These are phyloP conservation scores for Equus przewalskii DNA, from an alignment of 2,113 vertebrate species.

Conservation along the genomic window DNA sequence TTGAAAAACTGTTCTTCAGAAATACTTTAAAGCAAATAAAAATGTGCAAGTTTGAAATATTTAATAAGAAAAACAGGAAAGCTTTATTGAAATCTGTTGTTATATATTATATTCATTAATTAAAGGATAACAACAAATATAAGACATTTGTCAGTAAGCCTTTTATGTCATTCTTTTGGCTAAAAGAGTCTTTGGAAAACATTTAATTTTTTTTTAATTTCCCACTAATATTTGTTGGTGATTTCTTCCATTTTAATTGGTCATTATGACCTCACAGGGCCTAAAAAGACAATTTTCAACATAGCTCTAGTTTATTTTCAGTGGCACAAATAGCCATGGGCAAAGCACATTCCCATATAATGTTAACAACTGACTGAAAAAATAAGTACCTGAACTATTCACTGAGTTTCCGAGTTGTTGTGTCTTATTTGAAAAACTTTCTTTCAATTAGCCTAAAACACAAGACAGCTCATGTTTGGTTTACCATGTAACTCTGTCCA, in stretches of 20 bases:
- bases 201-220: not conserved
- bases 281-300: constrained; percentile 27
- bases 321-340: not conserved
- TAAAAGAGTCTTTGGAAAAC: not conserved
- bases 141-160: not conserved
- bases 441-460: constrained; percentile 56
- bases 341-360: not conserved
- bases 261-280: not conserved
- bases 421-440: constrained; percentile 54
- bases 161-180: not conserved
- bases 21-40: constrained; percentile 42
- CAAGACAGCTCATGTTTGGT: constrained; percentile 39
- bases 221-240: not conserved
- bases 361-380: constrained; percentile 56
- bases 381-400: not conserved
- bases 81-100: not conserved
- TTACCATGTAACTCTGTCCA: constrained; percentile 61
- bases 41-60: not conserved
- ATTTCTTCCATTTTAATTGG: constrained; percentile 7
- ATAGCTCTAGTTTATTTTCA: constrained; percentile 44
- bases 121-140: not conserved
- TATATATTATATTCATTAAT: not conserved
- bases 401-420: constrained; percentile 22
- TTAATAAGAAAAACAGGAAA: constrained; percentile 32
- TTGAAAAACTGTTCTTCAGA: constrained; percentile 8